These are phyloP conservation scores for Gymnocypris eckloni DNA, from an alignment of 2,797 vertebrate species.

Conservation along the genomic window DNA sequence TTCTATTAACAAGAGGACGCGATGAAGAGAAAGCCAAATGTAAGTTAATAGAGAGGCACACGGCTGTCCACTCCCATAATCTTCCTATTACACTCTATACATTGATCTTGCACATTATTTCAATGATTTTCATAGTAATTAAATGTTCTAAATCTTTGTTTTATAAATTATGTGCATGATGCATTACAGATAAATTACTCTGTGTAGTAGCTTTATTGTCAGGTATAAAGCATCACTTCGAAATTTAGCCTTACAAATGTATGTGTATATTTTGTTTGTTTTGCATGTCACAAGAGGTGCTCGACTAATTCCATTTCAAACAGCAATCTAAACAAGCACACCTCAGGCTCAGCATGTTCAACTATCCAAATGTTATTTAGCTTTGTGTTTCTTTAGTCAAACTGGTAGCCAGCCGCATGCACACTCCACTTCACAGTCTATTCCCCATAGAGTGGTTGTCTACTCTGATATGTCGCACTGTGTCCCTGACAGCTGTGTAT, in stretches of 20 bases:
- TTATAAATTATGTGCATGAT: background rate
- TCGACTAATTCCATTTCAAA: conserved; percentile 43
- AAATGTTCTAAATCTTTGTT: background rate
- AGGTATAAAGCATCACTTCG: background rate
- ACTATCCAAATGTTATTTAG: conserved; percentile 25
- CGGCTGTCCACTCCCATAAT: background rate
- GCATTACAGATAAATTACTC: background rate
- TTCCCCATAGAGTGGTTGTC: conserved; percentile 7
- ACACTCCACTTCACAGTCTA: background rate
- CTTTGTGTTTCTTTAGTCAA: conserved; percentile 9
- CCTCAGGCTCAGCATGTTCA: conserved; percentile 45
- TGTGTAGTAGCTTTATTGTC: background rate
- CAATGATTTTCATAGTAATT: background rate
- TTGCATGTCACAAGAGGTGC: conserved; percentile 38
- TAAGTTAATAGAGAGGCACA: conserved; percentile 72
- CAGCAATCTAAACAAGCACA: conserved; percentile 22
- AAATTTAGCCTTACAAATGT: background rate
- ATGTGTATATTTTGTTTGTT: conserved; percentile 13
- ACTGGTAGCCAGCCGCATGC: background rate
- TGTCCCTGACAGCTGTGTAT: conserved; percentile 40
- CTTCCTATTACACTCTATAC: background rate
- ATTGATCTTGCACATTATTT: background rate
- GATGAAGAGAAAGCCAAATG: conserved; percentile 99
- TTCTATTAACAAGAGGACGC: conserved; percentile 93
- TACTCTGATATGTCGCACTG: background rate